phyloP scores from a whole-genome alignment of 30 jellyfish, hydroid and myxozoan genomes.

The Hydra vulgaris region DNA sequence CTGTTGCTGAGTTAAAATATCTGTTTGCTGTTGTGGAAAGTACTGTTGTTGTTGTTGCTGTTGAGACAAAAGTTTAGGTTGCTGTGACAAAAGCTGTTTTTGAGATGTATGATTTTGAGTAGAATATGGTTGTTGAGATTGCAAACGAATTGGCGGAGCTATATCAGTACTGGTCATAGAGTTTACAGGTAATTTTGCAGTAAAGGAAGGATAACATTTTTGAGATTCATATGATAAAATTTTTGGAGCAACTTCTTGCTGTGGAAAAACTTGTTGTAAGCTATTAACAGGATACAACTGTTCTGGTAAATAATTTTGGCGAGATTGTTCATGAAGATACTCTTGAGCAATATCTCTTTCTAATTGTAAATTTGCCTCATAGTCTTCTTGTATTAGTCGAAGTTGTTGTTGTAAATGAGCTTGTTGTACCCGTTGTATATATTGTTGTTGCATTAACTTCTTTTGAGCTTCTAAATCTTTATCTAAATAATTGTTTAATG shows the following conservation, averaged over 20 bases:
- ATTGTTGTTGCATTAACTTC: conserved; percentile 28
- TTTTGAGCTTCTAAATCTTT: conserved; percentile 21
- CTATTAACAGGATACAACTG: background rate
- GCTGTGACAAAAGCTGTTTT: background rate
- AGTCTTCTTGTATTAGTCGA: conserved; percentile 17
- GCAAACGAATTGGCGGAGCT: too few species aligned
- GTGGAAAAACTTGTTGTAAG: background rate
- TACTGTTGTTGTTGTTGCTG: too few species aligned
- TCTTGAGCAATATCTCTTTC: conserved; percentile 31
- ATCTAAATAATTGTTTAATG: background rate
- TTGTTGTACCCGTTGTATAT: conserved; percentile 28
- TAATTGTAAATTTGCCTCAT: conserved; percentile 15
- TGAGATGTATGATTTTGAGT: background rate
- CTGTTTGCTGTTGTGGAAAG: too few species aligned
- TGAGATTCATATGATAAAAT: background rate
- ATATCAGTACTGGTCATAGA: background rate
- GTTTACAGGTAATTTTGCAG: background rate
- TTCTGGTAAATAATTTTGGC: background rate
- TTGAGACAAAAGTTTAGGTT: background rate
- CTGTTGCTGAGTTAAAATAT: too few species aligned
- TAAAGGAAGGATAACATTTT: background rate
- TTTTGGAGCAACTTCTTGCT: too few species aligned
- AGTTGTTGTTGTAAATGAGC: conserved; percentile 30
- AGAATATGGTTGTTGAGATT: too few species aligned
- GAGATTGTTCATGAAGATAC: conserved; percentile 18